Base-by-base conservation (phyloP, 2,113 vertebrate genomes). In the Cephalopholis sonnerati region DNA sequence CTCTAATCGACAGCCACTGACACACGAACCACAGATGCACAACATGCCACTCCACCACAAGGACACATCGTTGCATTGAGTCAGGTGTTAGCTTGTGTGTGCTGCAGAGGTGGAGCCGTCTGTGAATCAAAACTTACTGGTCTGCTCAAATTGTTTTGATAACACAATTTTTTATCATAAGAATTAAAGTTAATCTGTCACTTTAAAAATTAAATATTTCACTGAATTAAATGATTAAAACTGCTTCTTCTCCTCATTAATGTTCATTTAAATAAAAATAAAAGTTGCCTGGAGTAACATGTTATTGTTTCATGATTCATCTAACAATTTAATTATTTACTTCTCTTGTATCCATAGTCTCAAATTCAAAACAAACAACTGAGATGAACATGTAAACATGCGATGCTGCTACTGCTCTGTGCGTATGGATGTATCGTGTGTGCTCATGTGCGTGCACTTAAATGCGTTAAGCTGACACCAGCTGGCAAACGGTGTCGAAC, bases 21-120 rank as follows among this genome's bases (percentile, higher is more conserved):
- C 62, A 89, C 79, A 87, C 51, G 20, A 74, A 74, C 87, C 84
- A 89, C 87, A 91, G 64, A 89, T 46, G 82, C 69, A 79, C 79
- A 90, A 82, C 91, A 92, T 90, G 90, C 92, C 80, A 92, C 83
- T 83, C 50, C 61, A 84, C 76, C 69, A 89, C 86, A 39, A 70
- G 6, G 18, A 85, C 83, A 87, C 36, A 87, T 65, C 46, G 81
- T 50, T 63, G 69, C 59, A 50, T 12, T 32, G 9, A 44, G 53
- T 59, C 62, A 66, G 71, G 76, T 51, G 66, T 67, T 70, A 20
- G 71, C 57, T 71, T 36, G 9, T 36, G 48, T 53, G 74, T 62
- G 5, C 27, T 5, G 13, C 17, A 50, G 58, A 32, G 3, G 32
- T 8, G 12, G n/a, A 46, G 39, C 22, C 22, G 20, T 17, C 20